Conservation (phyloP, 2,888 invertebrate species). For the Biston stratarius region DNA sequence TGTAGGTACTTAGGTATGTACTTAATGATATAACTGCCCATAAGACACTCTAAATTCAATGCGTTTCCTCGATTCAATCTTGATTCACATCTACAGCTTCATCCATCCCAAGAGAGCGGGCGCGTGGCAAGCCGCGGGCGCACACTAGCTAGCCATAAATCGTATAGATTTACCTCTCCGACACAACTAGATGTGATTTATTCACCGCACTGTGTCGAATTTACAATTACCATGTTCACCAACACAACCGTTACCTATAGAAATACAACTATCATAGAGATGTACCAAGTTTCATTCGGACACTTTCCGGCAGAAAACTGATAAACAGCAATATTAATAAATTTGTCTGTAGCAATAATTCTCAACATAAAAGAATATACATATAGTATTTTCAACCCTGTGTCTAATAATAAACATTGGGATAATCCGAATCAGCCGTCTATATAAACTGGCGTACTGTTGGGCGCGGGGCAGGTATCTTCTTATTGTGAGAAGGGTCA, state of each 20-base stretch:
- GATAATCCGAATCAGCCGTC: too few species aligned
- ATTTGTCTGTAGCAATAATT: too few species aligned
- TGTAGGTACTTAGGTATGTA: too few species aligned
- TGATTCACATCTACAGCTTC: slow-evolving; percentile 40
- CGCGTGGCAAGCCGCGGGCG: slow-evolving; percentile 40
- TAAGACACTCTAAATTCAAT: not conserved
- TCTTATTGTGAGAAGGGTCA: too few species aligned
- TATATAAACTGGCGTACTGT: too few species aligned
- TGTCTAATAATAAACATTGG: too few species aligned
- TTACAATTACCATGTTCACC: slow-evolving; percentile 74
- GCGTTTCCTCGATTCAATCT: slow-evolving; percentile 7
- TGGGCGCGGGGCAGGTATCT: too few species aligned
- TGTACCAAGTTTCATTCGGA: slow-evolving; percentile 6
- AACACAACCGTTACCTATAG: slow-evolving; percentile 69
- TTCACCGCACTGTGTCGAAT: slow-evolving; percentile 77
- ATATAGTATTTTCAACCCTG: too few species aligned
- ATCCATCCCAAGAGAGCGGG: slow-evolving; percentile 17
- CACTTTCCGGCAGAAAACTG: slow-evolving; percentile 6
- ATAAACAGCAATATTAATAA: too few species aligned
- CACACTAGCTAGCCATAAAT: slow-evolving; percentile 70
- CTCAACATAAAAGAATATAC: too few species aligned
- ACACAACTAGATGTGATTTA: slow-evolving; percentile 78
- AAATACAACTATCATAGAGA: slow-evolving; percentile 6
- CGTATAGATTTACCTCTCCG: slow-evolving; percentile 68
- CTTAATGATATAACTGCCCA: too few species aligned